Percentiles rank a stretch among this genome's conserved stretches.
These are phyloP conservation scores for Colius striatus DNA, from an alignment of 2,113 vertebrate genomes.

Conservation along the genomic window DNA sequence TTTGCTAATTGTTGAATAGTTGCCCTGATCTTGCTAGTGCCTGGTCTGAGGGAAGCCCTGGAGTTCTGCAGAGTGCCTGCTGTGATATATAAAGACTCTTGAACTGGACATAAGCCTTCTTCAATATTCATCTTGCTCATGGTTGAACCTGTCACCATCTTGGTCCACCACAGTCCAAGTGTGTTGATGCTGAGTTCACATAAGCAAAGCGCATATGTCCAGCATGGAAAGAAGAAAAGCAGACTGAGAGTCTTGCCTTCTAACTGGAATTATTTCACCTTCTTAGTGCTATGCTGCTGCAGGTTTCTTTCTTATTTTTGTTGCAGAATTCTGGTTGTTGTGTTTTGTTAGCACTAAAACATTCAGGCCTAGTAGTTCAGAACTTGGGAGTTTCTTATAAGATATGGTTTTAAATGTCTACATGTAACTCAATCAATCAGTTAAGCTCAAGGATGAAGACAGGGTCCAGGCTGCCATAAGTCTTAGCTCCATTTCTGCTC, in stretches of 20 bases:
- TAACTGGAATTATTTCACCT: not conserved
- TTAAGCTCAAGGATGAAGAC: slow-evolving; percentile 27
- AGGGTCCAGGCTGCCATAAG: not conserved
- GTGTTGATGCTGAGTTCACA: not conserved
- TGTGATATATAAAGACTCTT: not conserved
- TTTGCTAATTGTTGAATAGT: not conserved
- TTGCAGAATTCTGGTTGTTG: not conserved
- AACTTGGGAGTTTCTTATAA: not conserved
- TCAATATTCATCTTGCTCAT: accelerated
- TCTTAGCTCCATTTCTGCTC: not conserved
- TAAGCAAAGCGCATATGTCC: not conserved
- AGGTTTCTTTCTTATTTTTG: not conserved
- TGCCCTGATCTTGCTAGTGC: not conserved
- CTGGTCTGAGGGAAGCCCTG: not conserved
- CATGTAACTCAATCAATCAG: not conserved
- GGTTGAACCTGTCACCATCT: not conserved
- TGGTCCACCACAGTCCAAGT: not conserved
- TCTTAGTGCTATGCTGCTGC: not conserved
- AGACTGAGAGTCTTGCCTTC: not conserved
- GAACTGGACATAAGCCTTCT: not conserved
- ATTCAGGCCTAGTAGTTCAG: not conserved
- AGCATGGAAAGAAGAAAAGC: not conserved
- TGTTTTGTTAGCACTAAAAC: not conserved
- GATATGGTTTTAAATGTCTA: not conserved
- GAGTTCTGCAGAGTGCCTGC: not conserved